Conservation (phyloP, 2,797 vertebrate genomes). For the Melanogrammus aeglefinus region DNA sequence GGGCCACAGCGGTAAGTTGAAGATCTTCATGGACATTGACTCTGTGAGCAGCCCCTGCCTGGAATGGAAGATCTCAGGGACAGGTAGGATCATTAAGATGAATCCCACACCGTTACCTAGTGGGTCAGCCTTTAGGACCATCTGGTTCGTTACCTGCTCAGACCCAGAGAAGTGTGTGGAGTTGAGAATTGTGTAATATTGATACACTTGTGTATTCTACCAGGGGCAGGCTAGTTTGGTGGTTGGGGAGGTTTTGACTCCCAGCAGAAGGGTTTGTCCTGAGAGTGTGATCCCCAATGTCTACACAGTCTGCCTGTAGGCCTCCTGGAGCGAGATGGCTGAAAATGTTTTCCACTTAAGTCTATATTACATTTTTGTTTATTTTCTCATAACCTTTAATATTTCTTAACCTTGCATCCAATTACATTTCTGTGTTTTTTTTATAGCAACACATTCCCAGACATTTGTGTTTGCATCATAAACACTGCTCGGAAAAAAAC, state of each 20-base stretch:
- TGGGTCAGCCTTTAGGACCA: too few species aligned
- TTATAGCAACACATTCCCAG: background rate
- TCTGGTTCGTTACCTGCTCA: background rate
- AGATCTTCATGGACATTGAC: conserved; percentile 85
- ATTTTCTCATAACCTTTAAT: background rate
- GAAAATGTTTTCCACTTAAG: too few species aligned
- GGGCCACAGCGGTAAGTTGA: conserved; percentile 93
- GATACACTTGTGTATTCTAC: background rate
- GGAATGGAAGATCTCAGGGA: conserved; percentile 86
- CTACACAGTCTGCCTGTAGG: too few species aligned
- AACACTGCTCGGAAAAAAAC: background rate
- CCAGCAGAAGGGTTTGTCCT: too few species aligned
- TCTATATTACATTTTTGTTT: background rate
- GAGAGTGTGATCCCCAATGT: too few species aligned
- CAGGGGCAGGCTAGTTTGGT: background rate
- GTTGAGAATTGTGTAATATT: background rate
- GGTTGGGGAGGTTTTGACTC: background rate
- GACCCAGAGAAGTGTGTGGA: background rate
- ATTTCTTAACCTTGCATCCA: background rate
- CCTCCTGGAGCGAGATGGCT: too few species aligned
- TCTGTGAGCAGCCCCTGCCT: conserved; percentile 81
- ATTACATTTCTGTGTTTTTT: background rate
- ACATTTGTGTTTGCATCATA: background rate
- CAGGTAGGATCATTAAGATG: conserved; percentile 68
- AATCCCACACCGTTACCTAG: background rate